Conservation (phyloP, 2,888 invertebrate species). For the Phyllotreta striolata region DNA sequence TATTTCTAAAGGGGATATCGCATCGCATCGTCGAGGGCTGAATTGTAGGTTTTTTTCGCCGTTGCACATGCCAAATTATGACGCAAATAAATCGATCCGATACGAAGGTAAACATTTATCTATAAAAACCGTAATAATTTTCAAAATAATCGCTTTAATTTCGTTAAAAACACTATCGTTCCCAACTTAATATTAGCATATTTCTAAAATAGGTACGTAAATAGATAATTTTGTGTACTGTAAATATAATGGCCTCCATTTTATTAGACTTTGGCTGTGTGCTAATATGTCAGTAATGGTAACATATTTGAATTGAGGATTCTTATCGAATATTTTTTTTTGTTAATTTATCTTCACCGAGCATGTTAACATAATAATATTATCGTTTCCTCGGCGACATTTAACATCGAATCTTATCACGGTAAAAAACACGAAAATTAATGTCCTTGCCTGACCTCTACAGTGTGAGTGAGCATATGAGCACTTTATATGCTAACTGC, state of each 20-base stretch:
- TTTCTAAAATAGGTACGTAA: slow-evolving; percentile 47
- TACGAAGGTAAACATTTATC: slow-evolving; percentile 48
- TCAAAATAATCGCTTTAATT: slow-evolving; percentile 27
- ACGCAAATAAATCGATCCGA: slow-evolving; percentile 44
- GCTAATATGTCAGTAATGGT: slow-evolving; percentile 37
- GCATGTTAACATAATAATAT: slow-evolving; percentile 20
- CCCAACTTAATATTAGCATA: slow-evolving; percentile 56
- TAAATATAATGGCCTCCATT: slow-evolving; percentile 44
- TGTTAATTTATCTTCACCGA: slow-evolving; percentile 21
- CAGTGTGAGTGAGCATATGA: slow-evolving; percentile 1
- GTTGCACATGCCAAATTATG: slow-evolving; percentile 49
- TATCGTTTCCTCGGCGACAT: slow-evolving; percentile 6
- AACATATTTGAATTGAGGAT: slow-evolving; percentile 17
- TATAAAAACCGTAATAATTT: slow-evolving; percentile 38
- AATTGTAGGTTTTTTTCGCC: slow-evolving; percentile 44
- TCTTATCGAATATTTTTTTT: slow-evolving; percentile 22
- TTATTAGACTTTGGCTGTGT: slow-evolving; percentile 48
- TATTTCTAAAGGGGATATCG: too few species aligned
- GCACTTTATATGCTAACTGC: slow-evolving; percentile 15
- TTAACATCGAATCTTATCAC: slow-evolving; percentile 14
- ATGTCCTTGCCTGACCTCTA: slow-evolving; percentile 26
- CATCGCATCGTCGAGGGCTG: slow-evolving; percentile 38
- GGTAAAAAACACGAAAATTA: neutral
- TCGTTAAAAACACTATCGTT: slow-evolving; percentile 42
- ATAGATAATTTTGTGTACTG: slow-evolving; percentile 39